A percentile compares a stretch with the other conserved stretches of the same genome.
These are phyloP conservation scores for Epirrhoe tristata DNA, from an alignment of 2,888 invertebrate species.

Conservation along the genomic window DNA sequence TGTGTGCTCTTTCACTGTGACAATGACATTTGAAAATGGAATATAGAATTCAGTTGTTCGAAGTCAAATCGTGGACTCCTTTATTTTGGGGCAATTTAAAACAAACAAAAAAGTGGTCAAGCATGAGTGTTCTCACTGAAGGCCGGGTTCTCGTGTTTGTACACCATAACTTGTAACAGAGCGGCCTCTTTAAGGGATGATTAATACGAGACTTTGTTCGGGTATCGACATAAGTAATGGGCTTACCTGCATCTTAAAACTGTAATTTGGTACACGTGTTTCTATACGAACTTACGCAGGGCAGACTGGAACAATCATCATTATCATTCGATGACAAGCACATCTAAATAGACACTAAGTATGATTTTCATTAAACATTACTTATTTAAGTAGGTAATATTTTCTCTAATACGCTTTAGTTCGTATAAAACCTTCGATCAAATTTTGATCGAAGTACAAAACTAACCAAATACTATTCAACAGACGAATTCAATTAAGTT, in stretches of 20 bases:
- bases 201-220: conserved; percentile 76
- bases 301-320: not conserved
- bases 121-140: conserved; percentile 1
- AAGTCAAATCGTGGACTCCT: not conserved
- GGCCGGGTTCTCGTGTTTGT: conserved; percentile 24
- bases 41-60: not conserved
- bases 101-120: conserved; percentile 8
- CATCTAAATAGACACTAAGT: too few species aligned
- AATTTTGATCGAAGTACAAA: too few species aligned
- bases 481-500: conserved; percentile 4
- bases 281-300: not conserved
- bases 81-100: not conserved
- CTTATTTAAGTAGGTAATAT: too few species aligned
- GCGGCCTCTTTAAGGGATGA: conserved; percentile 66
- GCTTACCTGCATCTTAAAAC: conserved; percentile 57
- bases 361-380: too few species aligned
- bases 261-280: not conserved
- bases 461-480: not conserved
- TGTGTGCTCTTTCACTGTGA: too few species aligned
- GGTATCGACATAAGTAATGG: conserved; percentile 69
- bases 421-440: too few species aligned
- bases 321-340: too few species aligned
- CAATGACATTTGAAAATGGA: too few species aligned
- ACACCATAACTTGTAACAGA: conserved; percentile 47
- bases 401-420: too few species aligned